Evolutionary conservation across 2,888 invertebrate genomes (phyloP).

Genomic region (Ophion slaviceki): DNA sequence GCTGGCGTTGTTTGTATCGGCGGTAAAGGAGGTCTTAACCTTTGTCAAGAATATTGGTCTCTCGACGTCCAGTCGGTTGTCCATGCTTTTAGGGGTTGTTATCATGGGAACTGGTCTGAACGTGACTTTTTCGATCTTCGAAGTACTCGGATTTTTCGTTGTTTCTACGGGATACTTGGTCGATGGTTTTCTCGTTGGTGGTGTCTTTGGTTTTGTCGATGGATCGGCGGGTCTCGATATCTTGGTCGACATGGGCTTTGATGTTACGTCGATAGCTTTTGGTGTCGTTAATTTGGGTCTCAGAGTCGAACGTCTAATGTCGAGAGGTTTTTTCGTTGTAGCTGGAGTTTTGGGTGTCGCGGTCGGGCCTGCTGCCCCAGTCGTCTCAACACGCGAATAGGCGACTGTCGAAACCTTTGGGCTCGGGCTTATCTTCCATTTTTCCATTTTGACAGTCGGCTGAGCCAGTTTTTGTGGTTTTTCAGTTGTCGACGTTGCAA

Average conservation of each 20-base stretch:
- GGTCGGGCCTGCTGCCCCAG: neutral
- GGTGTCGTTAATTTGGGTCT: constrained; percentile 70
- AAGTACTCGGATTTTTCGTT: constrained; percentile 70
- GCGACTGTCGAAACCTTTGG: neutral
- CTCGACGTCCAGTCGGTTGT: constrained; percentile 68
- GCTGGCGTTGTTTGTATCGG: constrained; percentile 84
- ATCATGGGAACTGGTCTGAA: constrained; percentile 77
- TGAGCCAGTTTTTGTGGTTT: constrained; percentile 44
- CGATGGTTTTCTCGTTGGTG: constrained; percentile 68
- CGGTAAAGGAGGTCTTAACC: constrained; percentile 86
- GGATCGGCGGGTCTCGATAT: constrained; percentile 49
- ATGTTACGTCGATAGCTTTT: constrained; percentile 67
- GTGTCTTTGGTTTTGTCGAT: constrained; percentile 67
- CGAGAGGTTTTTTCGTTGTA: constrained; percentile 67
- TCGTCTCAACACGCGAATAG: neutral
- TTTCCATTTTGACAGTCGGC: constrained; percentile 41
- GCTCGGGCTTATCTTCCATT: constrained; percentile 6
- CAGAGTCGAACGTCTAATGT: constrained; percentile 63
- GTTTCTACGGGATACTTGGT: constrained; percentile 68
- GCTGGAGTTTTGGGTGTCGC: constrained; percentile 60
- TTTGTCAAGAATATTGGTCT: constrained; percentile 84
- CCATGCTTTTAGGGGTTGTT: constrained; percentile 72
- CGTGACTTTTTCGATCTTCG: constrained; percentile 81
- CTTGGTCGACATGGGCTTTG: constrained; percentile 68
- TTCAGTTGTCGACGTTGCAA: constrained; percentile 38